phyloP scores from a whole-genome alignment of 1,140 invertebrate species.

The Drosophila pandora region DNA sequence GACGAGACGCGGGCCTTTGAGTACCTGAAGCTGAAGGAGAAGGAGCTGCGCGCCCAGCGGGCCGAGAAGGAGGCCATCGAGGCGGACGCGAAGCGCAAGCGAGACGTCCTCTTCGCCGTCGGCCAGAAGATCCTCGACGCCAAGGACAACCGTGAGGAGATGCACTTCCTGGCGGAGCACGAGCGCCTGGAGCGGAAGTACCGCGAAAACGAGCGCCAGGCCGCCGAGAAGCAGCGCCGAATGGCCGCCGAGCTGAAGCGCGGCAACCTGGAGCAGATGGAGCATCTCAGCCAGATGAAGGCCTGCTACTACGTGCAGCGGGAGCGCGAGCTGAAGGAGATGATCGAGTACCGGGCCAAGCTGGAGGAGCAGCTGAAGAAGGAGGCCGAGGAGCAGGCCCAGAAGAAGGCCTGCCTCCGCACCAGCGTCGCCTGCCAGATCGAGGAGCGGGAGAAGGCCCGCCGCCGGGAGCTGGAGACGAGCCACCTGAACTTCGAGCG shows the following conservation, averaged over 20 bases:
- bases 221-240: slow-evolving; percentile 41
- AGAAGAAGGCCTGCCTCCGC: slow-evolving; percentile 44
- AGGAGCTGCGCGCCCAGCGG: slow-evolving; percentile 24
- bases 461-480: slow-evolving; percentile 49
- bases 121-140: slow-evolving; percentile 68
- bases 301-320: slow-evolving; percentile 60
- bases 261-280: slow-evolving; percentile 54
- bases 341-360: slow-evolving; percentile 32
- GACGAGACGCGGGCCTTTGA: slow-evolving; percentile 59
- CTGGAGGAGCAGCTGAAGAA: slow-evolving; percentile 42
- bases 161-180: slow-evolving; percentile 64
- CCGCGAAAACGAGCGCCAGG: slow-evolving; percentile 49
- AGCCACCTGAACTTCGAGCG: slow-evolving; percentile 43
- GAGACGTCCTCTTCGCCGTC: slow-evolving; percentile 47
- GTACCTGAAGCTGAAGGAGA: slow-evolving; percentile 54
- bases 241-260: slow-evolving; percentile 46
- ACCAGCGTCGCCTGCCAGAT: slow-evolving; percentile 55
- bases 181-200: slow-evolving; percentile 66
- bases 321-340: slow-evolving; percentile 45
- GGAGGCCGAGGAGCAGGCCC: slow-evolving; percentile 30
- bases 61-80: slow-evolving; percentile 48
- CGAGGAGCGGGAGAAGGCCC: slow-evolving; percentile 53
- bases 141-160: slow-evolving; percentile 66
- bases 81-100: slow-evolving; percentile 42
- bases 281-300: slow-evolving; percentile 47